phyloP scores from a whole-genome alignment of 2,113 vertebrate genomes.

The Labeo catla region DNA sequence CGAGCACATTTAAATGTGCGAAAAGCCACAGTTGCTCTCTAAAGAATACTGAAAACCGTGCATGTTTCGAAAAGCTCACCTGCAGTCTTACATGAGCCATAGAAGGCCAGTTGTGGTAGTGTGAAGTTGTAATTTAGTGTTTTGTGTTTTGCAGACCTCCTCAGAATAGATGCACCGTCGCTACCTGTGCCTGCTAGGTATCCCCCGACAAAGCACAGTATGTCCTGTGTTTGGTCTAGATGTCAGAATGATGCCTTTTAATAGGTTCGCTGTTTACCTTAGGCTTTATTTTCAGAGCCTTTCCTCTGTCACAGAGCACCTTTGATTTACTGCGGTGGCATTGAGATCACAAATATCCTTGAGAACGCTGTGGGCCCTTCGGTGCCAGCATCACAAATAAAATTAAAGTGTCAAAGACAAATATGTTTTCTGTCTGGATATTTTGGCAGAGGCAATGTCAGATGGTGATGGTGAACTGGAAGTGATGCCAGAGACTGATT shows the following conservation, averaged over 20 bases:
- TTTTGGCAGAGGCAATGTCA: constrained; percentile 16
- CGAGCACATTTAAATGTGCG: constrained; percentile 13
- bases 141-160: constrained; percentile 1
- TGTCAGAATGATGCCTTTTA: constrained; percentile 13
- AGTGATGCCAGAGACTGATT: neutral
- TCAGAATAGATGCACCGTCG: constrained; percentile 16
- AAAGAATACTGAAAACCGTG: neutral
- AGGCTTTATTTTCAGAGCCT: constrained; percentile 20
- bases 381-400: neutral
- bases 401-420: neutral
- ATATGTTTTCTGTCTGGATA: constrained; percentile 16
- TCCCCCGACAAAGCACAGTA: neutral
- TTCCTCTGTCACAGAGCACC: neutral
- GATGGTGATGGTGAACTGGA: neutral
- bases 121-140: neutral
- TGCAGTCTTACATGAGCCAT: neutral
- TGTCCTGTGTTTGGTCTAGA: constrained; percentile 11
- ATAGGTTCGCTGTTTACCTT: constrained; percentile 29
- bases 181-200: constrained; percentile 16
- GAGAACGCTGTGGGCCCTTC: neutral
- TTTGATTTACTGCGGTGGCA: neutral
- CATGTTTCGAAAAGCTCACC: constrained; percentile 10
- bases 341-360: constrained; percentile 14
- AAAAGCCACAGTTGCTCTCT: neutral
- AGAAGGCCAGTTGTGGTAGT: neutral